Base-by-base conservation (phyloP, 2,888 invertebrate species). In the Mycalesis mineus region DNA sequence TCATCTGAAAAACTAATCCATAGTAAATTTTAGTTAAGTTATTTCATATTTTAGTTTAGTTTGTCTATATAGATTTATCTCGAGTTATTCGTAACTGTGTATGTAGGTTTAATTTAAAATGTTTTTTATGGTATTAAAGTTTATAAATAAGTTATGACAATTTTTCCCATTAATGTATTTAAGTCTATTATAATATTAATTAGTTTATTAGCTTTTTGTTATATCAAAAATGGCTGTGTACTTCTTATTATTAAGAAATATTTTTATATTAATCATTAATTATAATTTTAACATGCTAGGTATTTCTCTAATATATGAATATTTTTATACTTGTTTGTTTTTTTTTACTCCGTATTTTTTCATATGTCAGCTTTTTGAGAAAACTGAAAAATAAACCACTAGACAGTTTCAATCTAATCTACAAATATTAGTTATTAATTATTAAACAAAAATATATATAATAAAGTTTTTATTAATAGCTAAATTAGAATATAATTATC, bases 221-320 rank as follows among this genome's bases (percentile, higher is more conserved):
- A 69, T 78, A 70, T 77, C 73, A 77, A 80, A 79, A 79, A 86
- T 80, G 88, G 88, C 88, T 88, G 88, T 88, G 88, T 88, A 87
- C 83, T 87, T 88, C 76, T 74, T 82, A 82, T 71, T 70, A 73
- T 63, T 84, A 84, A 77, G 72, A 65, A 77, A 78, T 72, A 70
- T 76, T 75, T 57, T 58, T 60, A 60, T 60, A 56, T 60, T 60
- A 55, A 55, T 49, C 22, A 17, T 15, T 49, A 51, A 55, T 45
- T 44, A 13, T 62, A 44, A 22, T 58, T 58, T 40, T 54, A 51
- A 53, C 51, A 45, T 41, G 28, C n/a, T n/a, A n/a, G n/a, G n/a
- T 41, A 40, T 57, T 50, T 36, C 31, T 33, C 33, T 48, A 8
- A 29, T 31, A 54, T 36, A 50, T 44, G 22, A 7, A 42, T 55